A percentile compares a stretch with the other conserved stretches of the same genome.
Conservation (phyloP, 2,888 invertebrate genomes). For the Allygus modestus region DNA sequence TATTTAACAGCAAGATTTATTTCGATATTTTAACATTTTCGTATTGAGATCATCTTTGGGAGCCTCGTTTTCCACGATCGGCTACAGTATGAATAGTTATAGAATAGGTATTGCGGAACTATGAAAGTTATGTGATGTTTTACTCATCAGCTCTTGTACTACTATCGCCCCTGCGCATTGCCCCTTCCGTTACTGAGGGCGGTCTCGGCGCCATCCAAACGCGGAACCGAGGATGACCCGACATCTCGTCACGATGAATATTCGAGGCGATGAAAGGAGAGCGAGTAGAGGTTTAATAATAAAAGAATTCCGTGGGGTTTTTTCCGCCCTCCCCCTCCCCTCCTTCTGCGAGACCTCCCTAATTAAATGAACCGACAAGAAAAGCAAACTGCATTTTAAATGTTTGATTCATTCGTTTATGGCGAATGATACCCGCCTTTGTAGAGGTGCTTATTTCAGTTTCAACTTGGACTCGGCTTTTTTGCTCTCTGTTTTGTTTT, state of each 20-base stretch:
- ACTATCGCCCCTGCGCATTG: too few species aligned
- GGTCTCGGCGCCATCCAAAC: too few species aligned
- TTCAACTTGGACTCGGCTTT: slow-evolving; percentile 51
- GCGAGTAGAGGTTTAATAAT: slow-evolving; percentile 67
- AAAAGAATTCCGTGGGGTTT: slow-evolving; percentile 68
- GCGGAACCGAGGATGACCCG: too few species aligned
- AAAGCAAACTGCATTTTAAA: slow-evolving; percentile 71
- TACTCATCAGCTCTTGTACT: too few species aligned
- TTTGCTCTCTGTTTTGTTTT: slow-evolving; percentile 51
- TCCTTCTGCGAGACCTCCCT: slow-evolving; percentile 61
- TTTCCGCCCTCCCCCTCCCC: slow-evolving; percentile 47
- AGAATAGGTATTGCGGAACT: too few species aligned
- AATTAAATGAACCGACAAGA: slow-evolving; percentile 71
- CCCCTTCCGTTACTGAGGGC: too few species aligned
- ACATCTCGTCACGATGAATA: neutral
- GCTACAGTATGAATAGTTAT: too few species aligned
- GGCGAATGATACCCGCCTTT: slow-evolving; percentile 64
- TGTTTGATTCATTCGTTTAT: slow-evolving; percentile 68
- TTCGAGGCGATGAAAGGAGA: slow-evolving; percentile 29
- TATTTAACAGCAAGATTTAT: too few species aligned
- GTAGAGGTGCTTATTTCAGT: slow-evolving; percentile 54
- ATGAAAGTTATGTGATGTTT: too few species aligned
- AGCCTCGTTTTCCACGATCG: too few species aligned
- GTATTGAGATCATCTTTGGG: too few species aligned
- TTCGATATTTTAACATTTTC: too few species aligned